Base-by-base conservation (phyloP, 2,888 invertebrate species). In the Erebia palarica region DNA sequence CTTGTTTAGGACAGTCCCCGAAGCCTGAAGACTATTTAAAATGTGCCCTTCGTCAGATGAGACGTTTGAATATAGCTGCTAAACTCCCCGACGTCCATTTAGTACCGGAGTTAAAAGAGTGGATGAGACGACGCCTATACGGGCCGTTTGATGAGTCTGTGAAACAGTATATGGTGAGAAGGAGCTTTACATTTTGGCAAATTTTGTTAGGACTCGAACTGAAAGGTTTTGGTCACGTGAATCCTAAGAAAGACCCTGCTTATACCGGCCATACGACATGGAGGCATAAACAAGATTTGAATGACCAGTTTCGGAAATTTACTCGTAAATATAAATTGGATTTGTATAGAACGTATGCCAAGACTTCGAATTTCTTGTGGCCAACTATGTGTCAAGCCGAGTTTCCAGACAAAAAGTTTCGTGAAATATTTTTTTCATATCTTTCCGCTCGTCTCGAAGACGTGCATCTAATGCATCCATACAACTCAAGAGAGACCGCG, bases 381-480 rank as follows among this genome's bases (percentile, higher is more conserved):
- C 82, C 90, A 1, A 81, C 90, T 1, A 92, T 92, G 91, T 90
- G 74, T 68, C 90, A 89, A 67, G 84, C 87, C 1, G 81, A 89
- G 75, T 84, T 87, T 51, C 91, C 91, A 0, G 91, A 91, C 75
- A 91, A 90, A 73, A 89, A 85, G 61, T 92, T 92, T 78, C 82
- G 92, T 1, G 88, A 91, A 78, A 91, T 90, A 78, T 92, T 82
- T 79, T 92, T 88, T 79, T 88, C 91, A 0, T 92, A 92, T 76
- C 72, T 91, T 59, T 85, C 78, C 68, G 78, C 78, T 9, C 81
- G 80, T 53, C 67, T 84, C 4, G 84, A 87, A 66, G 89, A 92
- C 60, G 47, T 92, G 13, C 80, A 82, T 21, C 63, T 92, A 21
- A 82, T 90, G 78, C 86, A 86, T 74, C 91, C 92, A 9, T 92